A percentile compares a stretch with the other conserved stretches of the same genome.
Evolutionary conservation across 2,113 vertebrate genomes (phyloP).

Genomic region (Chaenogobius annularis): DNA sequence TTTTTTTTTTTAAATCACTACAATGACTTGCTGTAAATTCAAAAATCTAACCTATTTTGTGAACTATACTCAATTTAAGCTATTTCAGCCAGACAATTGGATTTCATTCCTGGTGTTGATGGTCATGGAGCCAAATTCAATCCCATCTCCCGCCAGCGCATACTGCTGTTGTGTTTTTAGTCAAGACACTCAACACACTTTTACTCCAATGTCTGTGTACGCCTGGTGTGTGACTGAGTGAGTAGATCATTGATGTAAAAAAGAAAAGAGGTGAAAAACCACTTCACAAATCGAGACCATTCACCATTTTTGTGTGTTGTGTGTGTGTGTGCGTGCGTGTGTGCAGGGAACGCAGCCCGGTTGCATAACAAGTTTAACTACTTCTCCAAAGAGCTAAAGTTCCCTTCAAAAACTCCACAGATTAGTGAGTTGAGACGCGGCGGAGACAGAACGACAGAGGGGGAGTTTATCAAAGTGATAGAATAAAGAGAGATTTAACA

Average conservation of each 20-base stretch:
- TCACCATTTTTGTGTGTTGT: neutral
- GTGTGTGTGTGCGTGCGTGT: too few relatives aligned
- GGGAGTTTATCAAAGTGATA: constrained; percentile 76
- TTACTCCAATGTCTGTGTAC: neutral
- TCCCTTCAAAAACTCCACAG: constrained; percentile 52
- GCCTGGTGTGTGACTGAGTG: neutral
- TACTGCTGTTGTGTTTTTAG: neutral
- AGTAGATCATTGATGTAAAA: neutral
- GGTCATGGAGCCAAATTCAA: too few relatives aligned
- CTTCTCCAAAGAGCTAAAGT: constrained; percentile 53
- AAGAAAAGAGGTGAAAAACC: too few relatives aligned
- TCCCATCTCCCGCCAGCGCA: too few relatives aligned
- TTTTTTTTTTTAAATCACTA: too few relatives aligned
- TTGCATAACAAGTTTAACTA: constrained; percentile 67
- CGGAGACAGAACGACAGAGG: constrained; percentile 27
- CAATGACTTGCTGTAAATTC: too few relatives aligned
- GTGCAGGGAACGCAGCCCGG: constrained; percentile 12
- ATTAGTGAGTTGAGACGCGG: constrained; percentile 26
- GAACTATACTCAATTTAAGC: too few relatives aligned
- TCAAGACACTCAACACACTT: neutral
- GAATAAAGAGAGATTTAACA: constrained; percentile 77
- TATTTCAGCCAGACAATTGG: too few relatives aligned
- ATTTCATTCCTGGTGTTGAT: too few relatives aligned
- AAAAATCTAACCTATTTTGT: too few relatives aligned
- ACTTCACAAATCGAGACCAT: neutral